Conservation (phyloP, 2,113 vertebrate species). For the Tauraco erythrolophus region DNA sequence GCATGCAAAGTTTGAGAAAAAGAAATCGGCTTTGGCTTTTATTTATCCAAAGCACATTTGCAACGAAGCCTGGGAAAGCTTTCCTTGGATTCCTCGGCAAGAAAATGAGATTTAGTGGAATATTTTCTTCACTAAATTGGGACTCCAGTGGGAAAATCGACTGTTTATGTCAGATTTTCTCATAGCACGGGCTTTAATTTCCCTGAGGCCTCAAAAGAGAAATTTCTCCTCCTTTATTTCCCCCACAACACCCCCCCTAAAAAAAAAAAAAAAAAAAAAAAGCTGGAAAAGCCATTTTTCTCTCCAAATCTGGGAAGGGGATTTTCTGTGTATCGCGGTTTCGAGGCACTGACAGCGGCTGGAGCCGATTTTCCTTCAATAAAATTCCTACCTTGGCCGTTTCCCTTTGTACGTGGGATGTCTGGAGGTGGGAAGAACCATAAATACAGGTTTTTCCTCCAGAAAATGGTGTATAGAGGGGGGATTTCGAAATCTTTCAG, state of each 20-base stretch:
- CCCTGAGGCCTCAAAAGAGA: background rate
- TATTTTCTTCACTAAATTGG: background rate
- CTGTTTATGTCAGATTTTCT: background rate
- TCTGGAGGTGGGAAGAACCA: background rate
- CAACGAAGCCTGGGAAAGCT: slow-evolving; percentile 16
- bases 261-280: background rate
- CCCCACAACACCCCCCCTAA: no score
- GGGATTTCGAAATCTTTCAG: background rate
- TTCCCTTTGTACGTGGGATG: background rate
- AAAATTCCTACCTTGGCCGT: background rate
- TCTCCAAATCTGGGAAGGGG: background rate
- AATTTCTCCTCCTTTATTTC: background rate
- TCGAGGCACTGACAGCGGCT: background rate
- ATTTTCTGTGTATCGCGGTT: background rate
- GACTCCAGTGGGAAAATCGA: background rate
- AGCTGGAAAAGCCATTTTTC: background rate
- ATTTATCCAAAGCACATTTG: slow-evolving; percentile 1
- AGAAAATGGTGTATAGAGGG: background rate
- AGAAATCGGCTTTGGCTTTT: background rate
- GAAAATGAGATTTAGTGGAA: background rate
- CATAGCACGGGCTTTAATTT: background rate
- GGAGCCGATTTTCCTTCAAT: background rate
- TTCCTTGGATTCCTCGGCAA: background rate
- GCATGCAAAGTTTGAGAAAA: background rate
- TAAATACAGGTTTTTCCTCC: background rate